phyloP scores from a whole-genome alignment of 2,113 vertebrate genomes.

The Epinephelus lanceolatus region DNA sequence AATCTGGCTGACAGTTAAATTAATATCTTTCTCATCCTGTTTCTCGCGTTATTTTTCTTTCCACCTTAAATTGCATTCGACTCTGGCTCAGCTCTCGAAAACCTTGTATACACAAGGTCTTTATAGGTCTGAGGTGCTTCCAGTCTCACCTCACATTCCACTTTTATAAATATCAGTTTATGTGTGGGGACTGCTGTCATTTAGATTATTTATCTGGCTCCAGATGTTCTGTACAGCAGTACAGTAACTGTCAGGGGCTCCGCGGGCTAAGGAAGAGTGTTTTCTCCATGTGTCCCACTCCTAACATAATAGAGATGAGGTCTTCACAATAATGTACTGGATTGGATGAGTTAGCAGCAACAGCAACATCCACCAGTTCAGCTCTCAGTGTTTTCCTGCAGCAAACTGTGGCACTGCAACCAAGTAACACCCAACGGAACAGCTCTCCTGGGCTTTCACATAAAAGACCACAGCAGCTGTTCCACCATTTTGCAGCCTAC shows the following conservation, averaged over 20 bases:
- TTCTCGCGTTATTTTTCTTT: not conserved
- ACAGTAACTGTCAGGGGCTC: slow-evolving; percentile 23
- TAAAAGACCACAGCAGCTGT: slow-evolving; percentile 77
- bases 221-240: slow-evolving; percentile 33
- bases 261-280: slow-evolving; percentile 6
- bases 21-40: not conserved
- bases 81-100: not conserved
- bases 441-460: slow-evolving; percentile 66
- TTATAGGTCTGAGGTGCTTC: too few relatives aligned
- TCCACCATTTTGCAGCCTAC: slow-evolving; percentile 70
- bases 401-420: slow-evolving; percentile 46
- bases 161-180: not conserved
- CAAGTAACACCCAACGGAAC: slow-evolving; percentile 42
- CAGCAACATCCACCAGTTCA: slow-evolving; percentile 5
- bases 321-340: slow-evolving; percentile 11
- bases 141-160: too few relatives aligned
- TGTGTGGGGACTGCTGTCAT: not conserved
- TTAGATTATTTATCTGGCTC: slow-evolving; percentile 29
- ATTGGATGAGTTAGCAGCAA: slow-evolving; percentile 16
- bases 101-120: too few relatives aligned
- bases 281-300: slow-evolving; percentile 25
- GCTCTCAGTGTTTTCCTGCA: slow-evolving; percentile 44
- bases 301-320: slow-evolving; percentile 8
- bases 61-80: too few relatives aligned
- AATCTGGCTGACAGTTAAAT: not conserved